Conservation (phyloP, 2,113 vertebrate species). For the Tiliqua scincoides region DNA sequence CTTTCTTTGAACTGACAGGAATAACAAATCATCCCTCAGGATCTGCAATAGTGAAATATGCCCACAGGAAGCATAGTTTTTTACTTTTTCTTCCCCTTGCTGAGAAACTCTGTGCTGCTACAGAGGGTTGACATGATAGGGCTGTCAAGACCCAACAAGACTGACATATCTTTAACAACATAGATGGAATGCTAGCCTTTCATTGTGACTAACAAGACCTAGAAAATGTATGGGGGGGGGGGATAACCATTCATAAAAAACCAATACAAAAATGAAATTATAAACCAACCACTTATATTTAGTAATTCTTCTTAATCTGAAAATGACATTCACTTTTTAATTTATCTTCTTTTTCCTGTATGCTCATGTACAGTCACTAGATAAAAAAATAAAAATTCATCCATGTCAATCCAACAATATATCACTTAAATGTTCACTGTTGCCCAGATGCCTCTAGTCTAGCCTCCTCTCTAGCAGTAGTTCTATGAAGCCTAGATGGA, state of each 20-base stretch:
- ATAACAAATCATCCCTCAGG: conserved; percentile 70
- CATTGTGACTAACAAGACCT: conserved; percentile 42
- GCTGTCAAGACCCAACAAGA: conserved; percentile 74
- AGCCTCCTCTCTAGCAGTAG: conserved; percentile 14
- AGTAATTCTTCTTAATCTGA: conserved; percentile 9
- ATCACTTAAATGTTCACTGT: conserved; percentile 16
- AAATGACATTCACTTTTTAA: conserved; percentile 25
- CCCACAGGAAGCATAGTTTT: conserved; percentile 71
- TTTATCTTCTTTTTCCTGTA: conserved; percentile 31
- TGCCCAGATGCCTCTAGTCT: conserved; percentile 48
- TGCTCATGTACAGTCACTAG: conserved; percentile 53
- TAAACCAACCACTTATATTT: background rate
- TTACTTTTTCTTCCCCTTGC: conserved; percentile 64
- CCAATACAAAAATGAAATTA: conserved; percentile 37
- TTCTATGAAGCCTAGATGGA: background rate
- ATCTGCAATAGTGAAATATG: conserved; percentile 65
- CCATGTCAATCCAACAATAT: conserved; percentile 4
- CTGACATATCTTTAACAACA: conserved; percentile 73
- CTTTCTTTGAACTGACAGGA: conserved; percentile 73
- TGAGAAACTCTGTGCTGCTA: conserved; percentile 70
- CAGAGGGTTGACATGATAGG: conserved; percentile 73
- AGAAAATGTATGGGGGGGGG: conserved; percentile 65
- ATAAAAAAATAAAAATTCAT: conserved; percentile 54
- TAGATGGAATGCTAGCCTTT: conserved; percentile 55
- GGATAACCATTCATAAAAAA: conserved; percentile 38